phyloP scores from a whole-genome alignment of 1,140 invertebrate genomes.

The Diorhabda sublineata region DNA sequence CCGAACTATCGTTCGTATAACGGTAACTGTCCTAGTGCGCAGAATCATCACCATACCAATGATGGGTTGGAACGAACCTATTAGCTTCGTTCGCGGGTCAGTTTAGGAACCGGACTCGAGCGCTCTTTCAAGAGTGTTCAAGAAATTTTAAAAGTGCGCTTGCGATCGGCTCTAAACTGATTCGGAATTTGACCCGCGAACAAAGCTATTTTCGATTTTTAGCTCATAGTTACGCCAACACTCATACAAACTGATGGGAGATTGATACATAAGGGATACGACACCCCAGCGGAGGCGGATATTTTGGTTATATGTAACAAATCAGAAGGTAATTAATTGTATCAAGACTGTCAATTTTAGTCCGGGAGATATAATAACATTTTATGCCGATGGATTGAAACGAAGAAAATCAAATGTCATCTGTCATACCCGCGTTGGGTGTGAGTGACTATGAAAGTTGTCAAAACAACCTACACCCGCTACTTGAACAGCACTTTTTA shows the following conservation, averaged over 20 bases:
- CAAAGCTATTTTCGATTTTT: not conserved
- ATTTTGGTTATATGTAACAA: slow-evolving; percentile 25
- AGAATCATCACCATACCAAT: not conserved
- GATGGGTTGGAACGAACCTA: not conserved
- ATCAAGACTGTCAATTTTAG: no score
- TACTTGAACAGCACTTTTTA: no score
- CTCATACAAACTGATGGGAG: not conserved
- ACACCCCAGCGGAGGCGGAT: slow-evolving; percentile 30
- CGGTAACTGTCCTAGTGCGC: no score
- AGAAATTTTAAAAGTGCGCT: not conserved
- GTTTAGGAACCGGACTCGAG: not conserved
- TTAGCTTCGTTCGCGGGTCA: not conserved
- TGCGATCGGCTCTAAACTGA: not conserved
- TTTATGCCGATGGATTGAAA: no score
- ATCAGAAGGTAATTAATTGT: not conserved
- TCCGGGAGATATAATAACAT: no score
- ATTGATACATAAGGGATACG: slow-evolving; percentile 17
- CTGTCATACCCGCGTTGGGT: no score
- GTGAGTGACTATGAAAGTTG: no score
- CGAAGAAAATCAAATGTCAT: no score
- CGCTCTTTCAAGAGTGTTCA: not conserved
- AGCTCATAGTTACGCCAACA: not conserved
- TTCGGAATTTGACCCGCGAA: no score
- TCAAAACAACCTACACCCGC: no score
- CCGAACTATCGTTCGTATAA: no score